phyloP scores from a whole-genome alignment of 2,888 invertebrate genomes.

The Oscheius sp. region DNA sequence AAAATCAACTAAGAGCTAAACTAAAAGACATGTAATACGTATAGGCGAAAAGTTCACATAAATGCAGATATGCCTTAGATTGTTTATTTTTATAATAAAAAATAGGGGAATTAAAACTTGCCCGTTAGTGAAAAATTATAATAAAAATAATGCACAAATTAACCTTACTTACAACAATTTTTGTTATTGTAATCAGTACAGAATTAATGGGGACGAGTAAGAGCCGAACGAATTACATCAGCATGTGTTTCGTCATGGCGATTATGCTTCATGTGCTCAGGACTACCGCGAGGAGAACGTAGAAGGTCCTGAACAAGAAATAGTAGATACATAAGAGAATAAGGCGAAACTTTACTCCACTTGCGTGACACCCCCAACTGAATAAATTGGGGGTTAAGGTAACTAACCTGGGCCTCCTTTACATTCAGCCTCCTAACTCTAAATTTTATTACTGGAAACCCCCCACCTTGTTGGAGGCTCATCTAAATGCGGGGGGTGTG shows the following conservation, averaged over 20 bases:
- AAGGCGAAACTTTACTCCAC: neutral
- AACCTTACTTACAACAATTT: neutral
- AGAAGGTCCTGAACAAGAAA: slow-evolving; percentile 39
- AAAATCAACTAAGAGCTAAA: too few relatives aligned
- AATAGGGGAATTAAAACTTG: slow-evolving; percentile 1
- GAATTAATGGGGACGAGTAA: slow-evolving; percentile 9
- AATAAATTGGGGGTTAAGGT: too few relatives aligned
- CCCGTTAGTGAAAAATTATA: neutral
- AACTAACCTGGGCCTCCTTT: too few relatives aligned
- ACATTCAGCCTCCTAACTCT: neutral
- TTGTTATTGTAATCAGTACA: neutral
- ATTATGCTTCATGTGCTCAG: slow-evolving; percentile 30
- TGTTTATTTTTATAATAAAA: neutral
- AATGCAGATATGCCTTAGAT: too few relatives aligned
- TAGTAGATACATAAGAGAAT: too few relatives aligned
- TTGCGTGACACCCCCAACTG: too few relatives aligned
- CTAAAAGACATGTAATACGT: too few relatives aligned
- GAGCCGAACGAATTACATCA: slow-evolving; percentile 13
- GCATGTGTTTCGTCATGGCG: neutral
- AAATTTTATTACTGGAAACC: too few relatives aligned
- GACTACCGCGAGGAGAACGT: slow-evolving; percentile 36
- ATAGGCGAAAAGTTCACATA: too few relatives aligned
- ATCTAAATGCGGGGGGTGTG: too few relatives aligned
- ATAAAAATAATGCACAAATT: neutral
- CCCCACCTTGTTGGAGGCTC: too few relatives aligned